Conservation (phyloP, 2,888 invertebrate species). For the Drosophila koepferae region DNA sequence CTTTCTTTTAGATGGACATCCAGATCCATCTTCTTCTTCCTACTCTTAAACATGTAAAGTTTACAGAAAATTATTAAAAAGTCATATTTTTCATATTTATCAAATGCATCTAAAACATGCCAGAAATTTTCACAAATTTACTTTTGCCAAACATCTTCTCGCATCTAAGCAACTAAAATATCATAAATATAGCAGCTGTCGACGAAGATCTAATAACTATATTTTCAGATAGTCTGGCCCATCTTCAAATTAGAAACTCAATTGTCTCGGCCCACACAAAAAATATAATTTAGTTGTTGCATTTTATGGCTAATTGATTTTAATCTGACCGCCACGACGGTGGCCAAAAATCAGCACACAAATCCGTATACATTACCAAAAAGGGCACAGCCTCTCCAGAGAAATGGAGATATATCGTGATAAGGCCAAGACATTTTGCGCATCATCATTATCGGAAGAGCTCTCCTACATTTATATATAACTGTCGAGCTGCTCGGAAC, state of each 20-base stretch:
- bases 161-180: conserved; percentile 36
- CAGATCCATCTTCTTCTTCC: too few species aligned
- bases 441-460: conserved; percentile 62
- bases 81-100: too few species aligned
- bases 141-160: not conserved
- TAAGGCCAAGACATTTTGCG: conserved; percentile 62
- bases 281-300: conserved; percentile 44
- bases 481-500: conserved; percentile 15
- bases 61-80: too few species aligned
- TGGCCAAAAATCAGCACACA: conserved; percentile 76
- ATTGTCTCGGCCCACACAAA: conserved; percentile 52
- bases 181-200: conserved; percentile 30
- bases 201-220: conserved; percentile 9
- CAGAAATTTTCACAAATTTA: too few species aligned
- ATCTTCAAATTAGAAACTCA: conserved; percentile 40
- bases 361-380: conserved; percentile 61
- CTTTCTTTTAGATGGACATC: too few species aligned
- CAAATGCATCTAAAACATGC: not conserved
- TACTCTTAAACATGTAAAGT: too few species aligned
- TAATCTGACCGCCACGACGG: conserved; percentile 61
- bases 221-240: conserved; percentile 12
- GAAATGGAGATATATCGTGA: conserved; percentile 50
- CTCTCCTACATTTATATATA: not conserved
- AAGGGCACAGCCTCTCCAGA: conserved; percentile 11
- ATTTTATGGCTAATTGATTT: conserved; percentile 75